phyloP scores from a whole-genome alignment of 2,797 vertebrate genomes.

The Rhinichthys osculus region DNA sequence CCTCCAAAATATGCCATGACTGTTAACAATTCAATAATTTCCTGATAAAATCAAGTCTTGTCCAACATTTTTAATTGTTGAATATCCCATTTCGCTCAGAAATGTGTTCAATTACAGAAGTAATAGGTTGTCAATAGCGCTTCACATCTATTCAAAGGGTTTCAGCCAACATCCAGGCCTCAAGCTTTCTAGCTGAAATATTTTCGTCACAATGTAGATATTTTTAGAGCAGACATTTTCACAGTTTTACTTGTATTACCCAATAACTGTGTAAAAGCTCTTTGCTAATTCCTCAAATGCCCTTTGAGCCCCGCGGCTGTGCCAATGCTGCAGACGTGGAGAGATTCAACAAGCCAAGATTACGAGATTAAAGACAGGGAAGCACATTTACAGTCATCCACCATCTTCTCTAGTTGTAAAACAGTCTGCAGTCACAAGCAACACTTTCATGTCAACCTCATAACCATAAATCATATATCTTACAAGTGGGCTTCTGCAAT shows the following conservation, averaged over 20 bases:
- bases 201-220: background rate
- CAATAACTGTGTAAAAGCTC: conserved; percentile 29
- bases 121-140: background rate
- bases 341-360: conserved; percentile 49
- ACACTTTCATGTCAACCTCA: background rate
- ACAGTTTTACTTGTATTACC: conserved; percentile 7
- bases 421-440: conserved; percentile 35
- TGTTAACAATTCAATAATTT: background rate
- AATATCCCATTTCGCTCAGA: background rate
- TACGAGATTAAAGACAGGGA: conserved; percentile 47
- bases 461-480: background rate
- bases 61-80: background rate
- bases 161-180: background rate
- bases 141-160: background rate
- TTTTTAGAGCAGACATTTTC: conserved; percentile 18
- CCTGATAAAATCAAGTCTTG: background rate
- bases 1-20: background rate
- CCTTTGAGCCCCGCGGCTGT: conserved; percentile 40
- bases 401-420: conserved; percentile 27
- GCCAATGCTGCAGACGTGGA: conserved; percentile 21
- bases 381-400: conserved; percentile 45
- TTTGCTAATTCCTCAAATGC: conserved; percentile 51
- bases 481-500: background rate
- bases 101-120: background rate
- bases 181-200: conserved; percentile 6